Evolutionary conservation across 2,113 vertebrate genomes (phyloP), one percentile per base, ranked within the genome.

Genomic region (Cephalopholis sonnerati): DNA sequence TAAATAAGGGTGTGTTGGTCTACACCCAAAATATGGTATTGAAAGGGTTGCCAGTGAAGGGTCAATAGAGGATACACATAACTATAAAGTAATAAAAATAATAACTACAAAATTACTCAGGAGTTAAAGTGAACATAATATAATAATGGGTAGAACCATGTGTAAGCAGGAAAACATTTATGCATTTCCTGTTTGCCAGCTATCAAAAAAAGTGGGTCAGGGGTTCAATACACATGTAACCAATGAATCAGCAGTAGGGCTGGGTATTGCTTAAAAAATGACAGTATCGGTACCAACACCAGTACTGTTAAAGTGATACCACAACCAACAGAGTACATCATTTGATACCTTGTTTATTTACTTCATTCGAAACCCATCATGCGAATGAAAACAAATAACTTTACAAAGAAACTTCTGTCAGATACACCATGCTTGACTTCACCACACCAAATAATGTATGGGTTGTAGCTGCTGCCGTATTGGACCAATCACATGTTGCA

Each of bases 1-100:
- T 24, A 24, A 15, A 20, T 27, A 46, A 67, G 36, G 71, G 82
- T 64, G 74, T 65, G 74, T 39, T 65, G 61, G 39, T 39, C 51
- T 12, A 50, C 16, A 15, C 57, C 32, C 4, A 4, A 50, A 20
- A 6, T 22, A 44, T 5, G 24, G 17, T 22, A 36, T 12, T 12
- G 36, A 66, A 25, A 66, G 7, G 12, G 5, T 12, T 24, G 51
- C 46, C 10, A 29, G 48, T 53, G 15, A 64, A 75, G 61, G 48
- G 36, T 55, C 50, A 22, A 44, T 0, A 6, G n/a, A n/a, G n/a
- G n/a, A n/a, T n/a, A n/a, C n/a, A n/a, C n/a, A 32, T 13, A 11
- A 41, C 24, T 3, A 57, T 17, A 74, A 58, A 63, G 36, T 24
- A 25, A 59, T 41, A 59, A 20, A 67, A 68, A 36, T 1, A 48